Evolutionary conservation across 2,888 invertebrate species (phyloP).

Genomic region (Metalampra italica): DNA sequence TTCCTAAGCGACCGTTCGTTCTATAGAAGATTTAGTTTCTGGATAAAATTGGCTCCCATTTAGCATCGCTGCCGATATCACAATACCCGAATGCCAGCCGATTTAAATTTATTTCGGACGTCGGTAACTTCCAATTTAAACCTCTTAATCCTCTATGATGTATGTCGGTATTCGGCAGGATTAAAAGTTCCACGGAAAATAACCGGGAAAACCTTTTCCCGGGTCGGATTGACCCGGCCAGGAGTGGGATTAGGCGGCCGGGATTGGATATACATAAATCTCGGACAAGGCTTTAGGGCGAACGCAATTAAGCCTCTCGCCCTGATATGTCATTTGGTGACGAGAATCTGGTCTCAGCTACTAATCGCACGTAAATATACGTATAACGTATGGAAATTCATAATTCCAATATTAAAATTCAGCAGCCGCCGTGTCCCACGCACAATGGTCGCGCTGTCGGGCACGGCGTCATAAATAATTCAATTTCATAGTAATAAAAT

Average conservation of each 20-base stretch:
- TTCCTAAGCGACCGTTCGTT: constrained; percentile 37
- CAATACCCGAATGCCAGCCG: constrained; percentile 76
- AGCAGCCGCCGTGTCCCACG: constrained; percentile 51
- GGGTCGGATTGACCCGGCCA: constrained; percentile 75
- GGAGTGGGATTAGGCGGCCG: constrained; percentile 72
- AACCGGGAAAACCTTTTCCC: constrained; percentile 79
- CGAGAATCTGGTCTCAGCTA: constrained; percentile 41
- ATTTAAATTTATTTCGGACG: constrained; percentile 79
- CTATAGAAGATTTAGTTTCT: constrained; percentile 60
- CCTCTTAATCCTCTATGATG: constrained; percentile 79
- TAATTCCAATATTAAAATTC: constrained; percentile 76
- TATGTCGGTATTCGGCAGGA: constrained; percentile 78
- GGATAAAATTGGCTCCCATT: constrained; percentile 71
- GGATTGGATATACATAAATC: constrained; percentile 79
- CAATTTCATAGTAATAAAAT: constrained; percentile 79
- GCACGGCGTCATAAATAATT: constrained; percentile 74
- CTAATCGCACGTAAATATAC: constrained; percentile 47
- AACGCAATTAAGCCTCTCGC: constrained; percentile 70
- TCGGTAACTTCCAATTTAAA: constrained; percentile 80
- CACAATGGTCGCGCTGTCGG: constrained; percentile 61
- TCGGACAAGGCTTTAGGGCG: constrained; percentile 68
- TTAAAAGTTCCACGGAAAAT: constrained; percentile 79
- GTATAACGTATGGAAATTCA: constrained; percentile 35
- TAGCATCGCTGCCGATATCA: constrained; percentile 73
- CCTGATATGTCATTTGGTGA: constrained; percentile 73